These are phyloP conservation scores for Monopterus albus DNA, from an alignment of 2,113 vertebrate genomes.

Conservation along the genomic window DNA sequence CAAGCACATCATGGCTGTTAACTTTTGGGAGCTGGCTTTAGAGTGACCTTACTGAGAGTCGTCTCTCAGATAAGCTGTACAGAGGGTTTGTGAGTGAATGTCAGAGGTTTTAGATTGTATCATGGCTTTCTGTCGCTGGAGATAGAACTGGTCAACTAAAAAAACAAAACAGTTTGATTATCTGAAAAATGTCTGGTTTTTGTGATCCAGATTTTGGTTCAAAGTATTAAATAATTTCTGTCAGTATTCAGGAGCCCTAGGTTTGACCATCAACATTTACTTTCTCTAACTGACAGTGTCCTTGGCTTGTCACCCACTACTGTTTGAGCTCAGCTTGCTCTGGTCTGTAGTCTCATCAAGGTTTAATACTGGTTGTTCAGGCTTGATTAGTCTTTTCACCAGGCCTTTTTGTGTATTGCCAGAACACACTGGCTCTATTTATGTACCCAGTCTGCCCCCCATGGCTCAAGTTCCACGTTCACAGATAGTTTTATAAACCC, in stretches of 20 bases:
- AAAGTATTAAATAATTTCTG: no score
- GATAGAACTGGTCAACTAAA: not conserved
- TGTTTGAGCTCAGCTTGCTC: slow-evolving; percentile 59
- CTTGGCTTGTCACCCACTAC: slow-evolving; percentile 31
- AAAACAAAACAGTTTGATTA: no score
- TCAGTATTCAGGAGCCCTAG: no score
- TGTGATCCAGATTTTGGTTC: no score
- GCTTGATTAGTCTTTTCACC: slow-evolving; percentile 75
- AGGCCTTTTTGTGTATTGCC: slow-evolving; percentile 55
- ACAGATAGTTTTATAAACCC: slow-evolving; percentile 39
- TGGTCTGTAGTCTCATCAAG: slow-evolving; percentile 73
- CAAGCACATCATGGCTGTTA: slow-evolving; percentile 50
- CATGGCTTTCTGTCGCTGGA: not conserved
- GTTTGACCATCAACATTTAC: no score
- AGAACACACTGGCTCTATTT: slow-evolving; percentile 51
- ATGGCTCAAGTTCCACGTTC: slow-evolving; percentile 28
- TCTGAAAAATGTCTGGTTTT: no score
- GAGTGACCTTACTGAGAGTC: not conserved
- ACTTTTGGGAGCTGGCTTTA: slow-evolving; percentile 46
- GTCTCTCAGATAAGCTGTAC: not conserved
- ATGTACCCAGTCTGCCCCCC: slow-evolving; percentile 22
- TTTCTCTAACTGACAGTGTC: slow-evolving; percentile 42
- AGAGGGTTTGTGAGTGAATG: slow-evolving; percentile 8
- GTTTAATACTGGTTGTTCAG: slow-evolving; percentile 79
- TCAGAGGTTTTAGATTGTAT: not conserved